Conservation (phyloP, 2,888 invertebrate species). For the Philereme transversata region DNA sequence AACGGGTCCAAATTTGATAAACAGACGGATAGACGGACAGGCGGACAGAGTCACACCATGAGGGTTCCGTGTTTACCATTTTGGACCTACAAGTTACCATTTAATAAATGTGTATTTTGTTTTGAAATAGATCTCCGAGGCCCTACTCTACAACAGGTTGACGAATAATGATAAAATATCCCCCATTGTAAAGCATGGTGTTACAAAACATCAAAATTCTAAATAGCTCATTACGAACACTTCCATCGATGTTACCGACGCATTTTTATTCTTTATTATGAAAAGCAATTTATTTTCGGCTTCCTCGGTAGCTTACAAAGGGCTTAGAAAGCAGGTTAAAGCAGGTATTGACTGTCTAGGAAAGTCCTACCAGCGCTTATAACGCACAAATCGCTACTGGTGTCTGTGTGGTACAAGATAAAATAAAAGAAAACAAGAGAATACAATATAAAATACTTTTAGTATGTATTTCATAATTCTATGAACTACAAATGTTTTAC, state of each 20-base stretch:
- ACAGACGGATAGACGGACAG: too few species aligned
- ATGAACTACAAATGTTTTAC: too few species aligned
- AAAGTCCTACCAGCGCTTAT: neutral
- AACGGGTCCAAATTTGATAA: too few species aligned
- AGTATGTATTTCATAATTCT: too few species aligned
- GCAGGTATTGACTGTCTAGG: neutral
- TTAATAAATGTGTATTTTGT: too few species aligned
- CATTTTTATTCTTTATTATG: slow-evolving; percentile 44
- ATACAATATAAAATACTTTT: too few species aligned
- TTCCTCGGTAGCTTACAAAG: slow-evolving; percentile 45
- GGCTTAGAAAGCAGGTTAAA: slow-evolving; percentile 2
- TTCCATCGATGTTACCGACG: slow-evolving; percentile 45
- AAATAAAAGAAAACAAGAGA: too few species aligned
- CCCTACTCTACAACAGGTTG: neutral
- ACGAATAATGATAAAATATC: neutral
- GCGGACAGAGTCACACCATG: too few species aligned
- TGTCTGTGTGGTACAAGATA: too few species aligned
- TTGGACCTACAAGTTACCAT: too few species aligned
- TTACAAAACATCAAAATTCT: slow-evolving; percentile 47
- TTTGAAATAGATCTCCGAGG: too few species aligned
- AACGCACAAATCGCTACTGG: neutral
- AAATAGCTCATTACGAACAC: slow-evolving; percentile 45
- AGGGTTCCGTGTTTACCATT: too few species aligned
- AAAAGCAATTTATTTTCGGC: slow-evolving; percentile 68
- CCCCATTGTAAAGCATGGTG: slow-evolving; percentile 5